Percentiles rank a stretch among this genome's conserved stretches.
Evolutionary conservation across 2,113 vertebrate species (phyloP).

Genomic region (Falco punctatus): DNA sequence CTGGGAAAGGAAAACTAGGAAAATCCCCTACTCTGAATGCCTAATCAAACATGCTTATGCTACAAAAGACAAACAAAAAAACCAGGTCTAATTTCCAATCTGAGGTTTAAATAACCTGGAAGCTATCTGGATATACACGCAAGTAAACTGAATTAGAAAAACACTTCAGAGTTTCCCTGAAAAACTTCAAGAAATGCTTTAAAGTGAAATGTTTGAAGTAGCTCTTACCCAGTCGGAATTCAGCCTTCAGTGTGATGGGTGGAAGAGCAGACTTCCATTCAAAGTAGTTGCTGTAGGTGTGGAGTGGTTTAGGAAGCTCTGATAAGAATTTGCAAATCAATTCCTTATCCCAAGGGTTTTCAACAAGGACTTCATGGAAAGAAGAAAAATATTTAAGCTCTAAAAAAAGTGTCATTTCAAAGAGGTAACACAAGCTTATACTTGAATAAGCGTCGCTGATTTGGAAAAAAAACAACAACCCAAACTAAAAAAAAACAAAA

Average conservation of each 20-base stretch:
- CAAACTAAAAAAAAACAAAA: neutral
- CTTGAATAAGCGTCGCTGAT: neutral
- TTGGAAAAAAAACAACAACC: neutral
- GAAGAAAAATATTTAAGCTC: neutral
- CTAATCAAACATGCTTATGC: neutral
- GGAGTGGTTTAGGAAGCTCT: conserved; percentile 76
- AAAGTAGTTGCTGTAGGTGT: conserved; percentile 72
- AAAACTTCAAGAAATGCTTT: neutral
- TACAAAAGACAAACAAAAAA: neutral
- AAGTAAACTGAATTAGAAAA: neutral
- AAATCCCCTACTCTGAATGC: neutral
- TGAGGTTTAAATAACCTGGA: neutral
- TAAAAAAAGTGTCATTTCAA: neutral
- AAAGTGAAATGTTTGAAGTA: neutral
- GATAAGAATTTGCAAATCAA: conserved; percentile 81
- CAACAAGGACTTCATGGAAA: conserved; percentile 63
- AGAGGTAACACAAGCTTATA: neutral
- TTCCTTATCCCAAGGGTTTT: conserved; percentile 87
- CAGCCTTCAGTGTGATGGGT: conserved; percentile 76
- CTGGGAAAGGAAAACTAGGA: neutral
- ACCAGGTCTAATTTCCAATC: neutral
- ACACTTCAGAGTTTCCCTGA: neutral
- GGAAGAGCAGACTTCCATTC: conserved; percentile 80
- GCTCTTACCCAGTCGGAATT: conserved; percentile 83
- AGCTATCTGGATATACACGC: neutral